Base-by-base conservation (phyloP, 1,140 invertebrate species). In the Macrobrachium rosenbergii region DNA sequence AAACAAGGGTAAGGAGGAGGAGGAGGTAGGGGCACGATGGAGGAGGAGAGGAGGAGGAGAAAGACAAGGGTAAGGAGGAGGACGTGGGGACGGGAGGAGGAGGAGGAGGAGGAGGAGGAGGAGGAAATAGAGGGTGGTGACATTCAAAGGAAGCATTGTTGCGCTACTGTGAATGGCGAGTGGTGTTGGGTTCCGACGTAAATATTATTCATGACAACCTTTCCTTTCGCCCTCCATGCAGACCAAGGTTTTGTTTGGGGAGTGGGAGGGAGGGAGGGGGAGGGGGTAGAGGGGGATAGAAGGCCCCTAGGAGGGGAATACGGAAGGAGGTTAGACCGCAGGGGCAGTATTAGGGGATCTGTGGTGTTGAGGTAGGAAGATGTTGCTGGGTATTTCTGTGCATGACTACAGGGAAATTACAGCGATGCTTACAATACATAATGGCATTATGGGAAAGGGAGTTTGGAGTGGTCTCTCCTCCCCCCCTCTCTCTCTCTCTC, bases 101-200 rank as follows among this genome's bases (percentile, higher is more conserved):
- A 67, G 62, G 64, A 78, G n/a, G 45, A 28, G 75, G 28, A 77
- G 43, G 2, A 21, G 19, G 58, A 64, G 79, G 23, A 52, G 6
- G 52, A 59, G 60, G 78, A 62, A 75, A 78, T 77, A 76, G 72
- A 64, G 76, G 63, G n/a, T 14, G 67, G 63, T 86, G 77, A 86
- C 83, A 80, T 60, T 86, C 45, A 86, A 86, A 80, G 83, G 37
- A 17, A 58, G 45, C 83, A 80, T 86, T 86, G 83, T 86, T 58
- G 17, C 5, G 52, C 21, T 16, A 17, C 19, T 21, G n/a, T 58
- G 59, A 59, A 60, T 37, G 76, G 82, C 14, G 17, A 64, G 82
- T 58, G 82, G 82, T 84, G 82, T 84, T 58, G 62, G 82, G 82
- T 84, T 77, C 37, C 75, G 59, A 23, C 62, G 75, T 76, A 81